Percentiles rank a stretch among this genome's conserved stretches.
phyloP scores from a whole-genome alignment of 2,888 invertebrate genomes.

The Linnaemya tessellans region DNA sequence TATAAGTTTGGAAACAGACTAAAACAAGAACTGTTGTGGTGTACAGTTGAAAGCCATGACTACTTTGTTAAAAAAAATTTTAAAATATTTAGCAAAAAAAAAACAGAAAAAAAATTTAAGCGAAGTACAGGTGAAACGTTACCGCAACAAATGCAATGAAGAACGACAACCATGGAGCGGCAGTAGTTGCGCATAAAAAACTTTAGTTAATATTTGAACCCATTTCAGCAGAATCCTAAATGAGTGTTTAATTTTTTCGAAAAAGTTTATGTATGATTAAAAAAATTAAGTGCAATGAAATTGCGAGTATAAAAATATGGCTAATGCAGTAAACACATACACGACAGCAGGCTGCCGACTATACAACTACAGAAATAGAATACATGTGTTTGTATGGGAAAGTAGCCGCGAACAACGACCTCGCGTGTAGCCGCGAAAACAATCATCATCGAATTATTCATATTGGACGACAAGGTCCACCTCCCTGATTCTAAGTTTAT shows the following conservation, averaged over 20 bases:
- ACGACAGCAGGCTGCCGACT: no score
- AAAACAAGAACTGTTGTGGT: conserved; percentile 8
- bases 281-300: no score
- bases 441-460: no score
- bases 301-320: no score
- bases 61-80: conserved; percentile 34
- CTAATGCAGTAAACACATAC: no score
- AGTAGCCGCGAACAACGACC: no score
- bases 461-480: no score
- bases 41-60: conserved; percentile 40
- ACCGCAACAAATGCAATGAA: conserved; percentile 20
- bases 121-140: conserved; percentile 58
- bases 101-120: conserved; percentile 2
- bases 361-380: no score
- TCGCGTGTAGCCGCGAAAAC: no score
- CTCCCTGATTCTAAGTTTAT: no score
- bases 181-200: background rate
- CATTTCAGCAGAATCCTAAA: conserved; percentile 8
- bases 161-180: conserved; percentile 1
- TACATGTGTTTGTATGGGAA: no score
- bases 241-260: background rate
- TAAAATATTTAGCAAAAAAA: background rate
- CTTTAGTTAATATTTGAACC: conserved; percentile 20
- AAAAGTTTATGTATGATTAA: no score
- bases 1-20: conserved; percentile 15